phyloP scores from a whole-genome alignment of 2,113 vertebrate genomes.

The Corythornis madagascariensis region DNA sequence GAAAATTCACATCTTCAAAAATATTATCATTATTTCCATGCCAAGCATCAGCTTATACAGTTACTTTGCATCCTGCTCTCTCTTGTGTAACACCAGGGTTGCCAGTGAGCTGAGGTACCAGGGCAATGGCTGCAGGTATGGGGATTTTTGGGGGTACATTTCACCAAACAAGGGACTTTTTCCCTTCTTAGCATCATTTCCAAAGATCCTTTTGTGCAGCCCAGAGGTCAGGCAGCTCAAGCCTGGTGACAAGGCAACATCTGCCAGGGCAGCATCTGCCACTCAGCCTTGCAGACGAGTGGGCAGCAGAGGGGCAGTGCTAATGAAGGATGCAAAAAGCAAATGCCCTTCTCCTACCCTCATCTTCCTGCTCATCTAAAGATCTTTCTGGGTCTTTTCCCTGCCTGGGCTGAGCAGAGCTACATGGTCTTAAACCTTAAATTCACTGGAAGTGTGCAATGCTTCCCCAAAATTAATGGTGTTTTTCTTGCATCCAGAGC shows the following conservation, averaged over 20 bases:
- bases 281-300: not conserved
- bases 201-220: not conserved
- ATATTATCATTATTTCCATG: not conserved
- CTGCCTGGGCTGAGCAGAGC: not conserved
- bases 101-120: fast-evolving
- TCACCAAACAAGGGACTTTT: not conserved
- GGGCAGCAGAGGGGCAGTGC: not conserved
- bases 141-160: not conserved
- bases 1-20: not conserved
- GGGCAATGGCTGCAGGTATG: fast-evolving
- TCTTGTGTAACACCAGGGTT: fast-evolving
- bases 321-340: not conserved
- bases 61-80: not conserved
- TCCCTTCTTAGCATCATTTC: not conserved
- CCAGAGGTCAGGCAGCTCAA: not conserved
- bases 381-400: not conserved
- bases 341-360: not conserved
- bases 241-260: not conserved
- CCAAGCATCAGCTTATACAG: fast-evolving
- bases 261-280: not conserved
- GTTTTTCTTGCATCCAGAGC: not conserved
- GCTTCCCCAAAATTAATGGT: not conserved
- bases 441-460: fast-evolving
- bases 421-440: fast-evolving
- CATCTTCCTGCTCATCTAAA: not conserved